A percentile compares a stretch with the other conserved stretches of the same genome.
phyloP scores from a whole-genome alignment of 2,888 invertebrate genomes.

The Leucophenga maculata region DNA sequence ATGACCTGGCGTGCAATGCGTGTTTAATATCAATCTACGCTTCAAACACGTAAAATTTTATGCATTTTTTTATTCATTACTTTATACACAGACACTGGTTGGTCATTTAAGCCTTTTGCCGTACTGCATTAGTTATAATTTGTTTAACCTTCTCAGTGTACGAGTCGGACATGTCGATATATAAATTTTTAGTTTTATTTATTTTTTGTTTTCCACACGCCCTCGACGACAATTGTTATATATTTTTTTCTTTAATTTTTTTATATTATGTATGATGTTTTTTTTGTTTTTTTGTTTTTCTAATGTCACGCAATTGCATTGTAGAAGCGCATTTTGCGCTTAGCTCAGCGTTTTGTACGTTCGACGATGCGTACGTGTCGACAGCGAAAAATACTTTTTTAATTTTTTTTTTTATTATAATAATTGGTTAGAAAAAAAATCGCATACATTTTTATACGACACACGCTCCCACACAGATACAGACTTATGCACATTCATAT shows the following conservation, averaged over 20 bases:
- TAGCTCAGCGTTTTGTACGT: neutral
- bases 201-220: neutral
- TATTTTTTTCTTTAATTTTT: slow-evolving; percentile 37
- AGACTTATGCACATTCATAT: neutral
- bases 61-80: neutral
- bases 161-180: slow-evolving; percentile 5
- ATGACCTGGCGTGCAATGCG: neutral
- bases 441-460: neutral
- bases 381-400: neutral
- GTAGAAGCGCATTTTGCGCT: neutral
- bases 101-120: neutral
- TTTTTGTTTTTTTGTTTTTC: slow-evolving; percentile 22
- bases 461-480: neutral
- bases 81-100: neutral
- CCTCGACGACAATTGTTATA: too few species aligned
- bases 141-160: slow-evolving; percentile 20
- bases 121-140: slow-evolving; percentile 23
- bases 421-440: too few species aligned
- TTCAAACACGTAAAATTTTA: neutral
- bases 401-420: neutral
- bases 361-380: slow-evolving; percentile 8
- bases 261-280: slow-evolving; percentile 11
- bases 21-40: neutral
- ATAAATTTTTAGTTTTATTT: neutral
- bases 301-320: slow-evolving; percentile 26